Evolutionary conservation across 2,113 vertebrate genomes (phyloP), one percentile per base, ranked within the genome.

Genomic region (Stercorarius parasiticus): DNA sequence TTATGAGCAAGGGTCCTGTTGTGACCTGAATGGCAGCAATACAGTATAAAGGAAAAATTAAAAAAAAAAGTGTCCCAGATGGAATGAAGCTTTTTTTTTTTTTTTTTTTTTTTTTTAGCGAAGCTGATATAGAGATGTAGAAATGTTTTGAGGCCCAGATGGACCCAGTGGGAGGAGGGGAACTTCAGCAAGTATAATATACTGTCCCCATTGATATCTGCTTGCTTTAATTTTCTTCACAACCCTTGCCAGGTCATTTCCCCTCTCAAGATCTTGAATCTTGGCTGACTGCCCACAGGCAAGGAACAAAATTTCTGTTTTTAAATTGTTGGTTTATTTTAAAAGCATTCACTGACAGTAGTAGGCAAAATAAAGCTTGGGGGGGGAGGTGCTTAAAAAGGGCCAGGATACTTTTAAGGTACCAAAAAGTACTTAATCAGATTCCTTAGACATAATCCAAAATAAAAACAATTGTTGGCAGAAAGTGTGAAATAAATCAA

Each of bases 241-340:
- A 96, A 81, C 50, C 38, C 65, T 88, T 90, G 95, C 81, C 95
- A 95, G 95, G 56, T 95, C 82, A 90, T 73, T 96, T 94, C 34
- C 86, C 78, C 42, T 95, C 61, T 94, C 66, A 80, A 69, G 95
- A 80, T 96, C 82, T 92, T 82, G 82, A 73, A 42, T 88, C 40
- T 94, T 97, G 96, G 82, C 92, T 58, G 82, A 23, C 78, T 87
- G 87, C 93, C 84, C 40, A 64, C 19, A 58, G 38, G 17, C 62
- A 77, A 77, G 58, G 66, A 91, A 95, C 90, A 96, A 95, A 91
- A 79, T 90, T 96, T 94, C 52, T 96, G 56, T 29, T 90, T 94
- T 93, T 69, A 90, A 86, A 85, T 92, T 59, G 52, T 30, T 79
- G 65, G 15, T 73, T 94, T 95, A 91, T 83, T 96, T 96, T 55